Percentiles rank a stretch among this genome's conserved stretches.
Evolutionary conservation across 2,888 invertebrate genomes (phyloP).

Genomic region (Imbricaverruca yamaguchii): DNA sequence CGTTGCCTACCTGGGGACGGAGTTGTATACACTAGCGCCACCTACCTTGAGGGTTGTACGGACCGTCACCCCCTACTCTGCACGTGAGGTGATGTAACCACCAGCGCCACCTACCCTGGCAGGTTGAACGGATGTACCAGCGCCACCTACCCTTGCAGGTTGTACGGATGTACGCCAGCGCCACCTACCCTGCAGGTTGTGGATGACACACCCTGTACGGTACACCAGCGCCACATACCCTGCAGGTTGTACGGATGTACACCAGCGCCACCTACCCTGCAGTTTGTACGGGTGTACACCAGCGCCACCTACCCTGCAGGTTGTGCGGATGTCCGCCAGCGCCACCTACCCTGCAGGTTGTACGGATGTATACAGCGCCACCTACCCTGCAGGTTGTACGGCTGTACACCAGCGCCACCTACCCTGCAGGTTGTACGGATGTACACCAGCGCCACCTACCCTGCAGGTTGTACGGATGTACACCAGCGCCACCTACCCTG

Average conservation of each 20-base stretch:
- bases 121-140: too few relatives aligned
- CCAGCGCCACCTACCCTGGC: too few relatives aligned
- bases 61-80: too few relatives aligned
- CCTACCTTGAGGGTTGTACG: constrained; percentile 78
- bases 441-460: background rate
- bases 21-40: too few relatives aligned
- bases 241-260: background rate
- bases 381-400: background rate
- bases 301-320: constrained; percentile 62
- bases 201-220: background rate
- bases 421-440: background rate
- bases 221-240: background rate
- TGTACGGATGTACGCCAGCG: background rate
- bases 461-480: background rate
- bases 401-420: background rate
- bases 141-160: background rate
- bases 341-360: too few relatives aligned
- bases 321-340: too few relatives aligned
- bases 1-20: background rate
- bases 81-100: too few relatives aligned
- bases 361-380: too few relatives aligned
- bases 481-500: constrained; percentile 54
- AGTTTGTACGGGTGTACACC: constrained; percentile 43
- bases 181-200: too few relatives aligned
- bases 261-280: constrained; percentile 5